These are phyloP conservation scores for Acanthurus leucopareius DNA, from an alignment of 2,797 vertebrate genomes.

Conservation along the genomic window DNA sequence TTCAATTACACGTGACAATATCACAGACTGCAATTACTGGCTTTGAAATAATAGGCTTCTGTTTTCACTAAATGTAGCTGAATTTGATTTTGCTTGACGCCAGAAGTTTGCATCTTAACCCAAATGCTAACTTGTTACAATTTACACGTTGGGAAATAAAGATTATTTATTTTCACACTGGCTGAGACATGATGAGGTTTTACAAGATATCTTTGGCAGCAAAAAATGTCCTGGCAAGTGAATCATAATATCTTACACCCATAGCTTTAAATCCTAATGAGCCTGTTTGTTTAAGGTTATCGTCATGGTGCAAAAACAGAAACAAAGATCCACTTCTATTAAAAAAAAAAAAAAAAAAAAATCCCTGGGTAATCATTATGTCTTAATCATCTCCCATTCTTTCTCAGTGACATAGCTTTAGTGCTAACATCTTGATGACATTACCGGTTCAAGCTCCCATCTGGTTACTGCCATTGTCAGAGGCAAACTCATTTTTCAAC, in stretches of 20 bases:
- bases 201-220: not conserved
- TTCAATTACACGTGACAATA: conserved; percentile 10
- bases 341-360: not conserved
- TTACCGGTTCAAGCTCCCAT: conserved; percentile 35
- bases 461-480: conserved; percentile 35
- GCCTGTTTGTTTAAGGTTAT: not conserved
- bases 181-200: not conserved
- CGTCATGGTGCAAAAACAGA: not conserved
- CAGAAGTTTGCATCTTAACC: not conserved
- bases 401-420: conserved; percentile 34
- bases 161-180: not conserved
- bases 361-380: conserved; percentile 7
- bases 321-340: conserved; percentile 15
- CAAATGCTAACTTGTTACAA: not conserved
- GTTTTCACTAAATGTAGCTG: not conserved
- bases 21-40: not conserved
- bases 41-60: not conserved
- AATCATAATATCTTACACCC: not conserved
- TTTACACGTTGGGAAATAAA: not conserved
- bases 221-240: not conserved
- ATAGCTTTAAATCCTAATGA: not conserved
- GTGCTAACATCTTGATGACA: conserved; percentile 49
- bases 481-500: conserved; percentile 27
- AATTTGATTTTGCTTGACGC: not conserved
- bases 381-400: conserved; percentile 47